Base-by-base conservation (phyloP, 1,140 invertebrate genomes). In the Orussus abietinus region DNA sequence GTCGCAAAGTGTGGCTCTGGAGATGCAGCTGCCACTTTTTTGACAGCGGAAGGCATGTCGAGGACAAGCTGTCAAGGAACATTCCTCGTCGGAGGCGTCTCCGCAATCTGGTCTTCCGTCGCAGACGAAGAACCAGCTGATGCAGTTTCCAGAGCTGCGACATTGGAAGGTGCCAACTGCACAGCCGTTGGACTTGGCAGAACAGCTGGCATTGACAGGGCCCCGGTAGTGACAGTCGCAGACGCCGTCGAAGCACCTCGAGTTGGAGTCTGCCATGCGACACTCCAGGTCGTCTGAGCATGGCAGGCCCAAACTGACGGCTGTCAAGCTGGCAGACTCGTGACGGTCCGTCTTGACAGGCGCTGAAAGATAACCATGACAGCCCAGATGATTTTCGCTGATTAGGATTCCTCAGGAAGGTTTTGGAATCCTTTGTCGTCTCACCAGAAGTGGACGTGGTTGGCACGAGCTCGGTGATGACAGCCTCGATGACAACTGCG, bases 81-180 rank as follows among this genome's bases (percentile, higher is more conserved):
- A 89, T 56, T 82, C 83, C 65, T 93, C 90, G 61, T 92, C 90
- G 0, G 86, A 88, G 9, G 83, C 84, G 63, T 94, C 92, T 3
- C 77, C 69, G 63, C 92, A 95, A 62, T 95, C 90, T 38, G 80
- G 78, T 47, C 88, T 80, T n/a, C 90, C 90, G 66, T 96, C 92
- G 70, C 94, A 97, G 0, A 92, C 85, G 72, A 93, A 96, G 69
- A 88, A 90, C 80, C 85, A 87, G 52, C 85, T 88, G 55, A 96
- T 92, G 68, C 92, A 96, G 2, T 80, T 76, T 1, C 90, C 90
- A 40, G 85, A 84, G 42, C 80, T 83, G 34, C 88, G 80, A 55
- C 87, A 89, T 79, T 89, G 72, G 69, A 93, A 94, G 1, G 90
- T 93, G 26, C 87, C 85, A 4, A 81, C 77, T 45, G 84, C 77